Conservation (phyloP, 2,888 invertebrate species). For the Nineta flava region DNA sequence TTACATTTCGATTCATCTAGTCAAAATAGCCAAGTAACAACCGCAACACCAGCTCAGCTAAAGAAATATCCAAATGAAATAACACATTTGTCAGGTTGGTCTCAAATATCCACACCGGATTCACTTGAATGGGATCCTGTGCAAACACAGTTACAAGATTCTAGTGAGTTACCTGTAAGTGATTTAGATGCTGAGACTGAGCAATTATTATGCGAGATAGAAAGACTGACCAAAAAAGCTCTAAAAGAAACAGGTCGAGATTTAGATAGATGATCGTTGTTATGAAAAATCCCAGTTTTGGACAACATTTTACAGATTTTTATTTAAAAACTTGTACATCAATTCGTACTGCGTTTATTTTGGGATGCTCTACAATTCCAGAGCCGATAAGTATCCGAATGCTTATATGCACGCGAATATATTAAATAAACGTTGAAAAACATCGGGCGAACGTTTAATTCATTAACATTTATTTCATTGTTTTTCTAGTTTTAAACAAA, state of each 20-base stretch:
- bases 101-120: constrained; percentile 44
- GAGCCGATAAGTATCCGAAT: no score
- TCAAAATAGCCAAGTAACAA: constrained; percentile 5
- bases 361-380: no score
- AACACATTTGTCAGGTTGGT: constrained; percentile 33
- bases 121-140: constrained; percentile 54
- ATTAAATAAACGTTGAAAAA: no score
- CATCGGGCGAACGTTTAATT: no score
- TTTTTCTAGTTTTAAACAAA: no score
- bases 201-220: constrained; percentile 47
- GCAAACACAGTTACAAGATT: constrained; percentile 25
- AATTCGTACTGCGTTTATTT: not conserved
- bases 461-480: no score
- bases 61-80: constrained; percentile 4
- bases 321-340: not conserved
- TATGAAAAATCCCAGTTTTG: not conserved
- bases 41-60: not conserved
- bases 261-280: constrained; percentile 22
- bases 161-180: constrained; percentile 30
- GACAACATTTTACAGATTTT: not conserved
- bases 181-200: constrained; percentile 47
- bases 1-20: constrained; percentile 5
- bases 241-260: constrained; percentile 44
- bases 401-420: no score
- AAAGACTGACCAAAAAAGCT: constrained; percentile 45